Base-by-base conservation (phyloP, 1,140 invertebrate species). In the Goniozus legneri region DNA sequence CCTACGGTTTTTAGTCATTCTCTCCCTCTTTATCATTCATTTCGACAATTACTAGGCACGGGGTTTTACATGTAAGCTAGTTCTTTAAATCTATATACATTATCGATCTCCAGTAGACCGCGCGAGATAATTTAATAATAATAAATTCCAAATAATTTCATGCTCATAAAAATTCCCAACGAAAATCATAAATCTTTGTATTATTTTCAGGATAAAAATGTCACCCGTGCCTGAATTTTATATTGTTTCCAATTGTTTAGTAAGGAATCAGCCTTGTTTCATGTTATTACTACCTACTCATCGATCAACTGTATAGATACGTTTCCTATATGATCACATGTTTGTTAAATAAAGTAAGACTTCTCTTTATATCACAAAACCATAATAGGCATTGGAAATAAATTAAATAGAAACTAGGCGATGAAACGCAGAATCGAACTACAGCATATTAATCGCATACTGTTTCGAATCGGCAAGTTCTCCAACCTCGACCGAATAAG, bases 371-470 rank as follows among this genome's bases (percentile, higher is more conserved):
- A 69, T 66, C 61, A 69, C 67, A 73, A 72, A 68, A 62, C 64
- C 59, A 69, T 69, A 66, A 64, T 67, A 60, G 64, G 62, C 64
- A 60, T 66, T 64, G 38, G 41, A 40, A 54, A 24, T 48, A 53
- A 55, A 54, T 47, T 46, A 61, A 60, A 60, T 60, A 61, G 64
- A 50, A 55, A 46, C 44, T 60, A 40, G 50, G 50, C 47, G n/a
- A 59, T 77, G 72, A 60, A 73, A 73, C 35, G 73, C 68, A 47
- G 73, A 64, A 53, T 77, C 74, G 38, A 72, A 77, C 37, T 72
- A 71, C 48, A 73, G 59, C 59, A 70, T 65, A 49, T 65, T 64
- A 20, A 59, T 71, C 30, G 64, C 57, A 52, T 73, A 74, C 48
- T 60, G 70, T 52, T 75, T 73, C 3, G 59, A 59, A 44, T 65